Conservation (phyloP, 2,888 invertebrate genomes). For the Tipula lateralis region DNA sequence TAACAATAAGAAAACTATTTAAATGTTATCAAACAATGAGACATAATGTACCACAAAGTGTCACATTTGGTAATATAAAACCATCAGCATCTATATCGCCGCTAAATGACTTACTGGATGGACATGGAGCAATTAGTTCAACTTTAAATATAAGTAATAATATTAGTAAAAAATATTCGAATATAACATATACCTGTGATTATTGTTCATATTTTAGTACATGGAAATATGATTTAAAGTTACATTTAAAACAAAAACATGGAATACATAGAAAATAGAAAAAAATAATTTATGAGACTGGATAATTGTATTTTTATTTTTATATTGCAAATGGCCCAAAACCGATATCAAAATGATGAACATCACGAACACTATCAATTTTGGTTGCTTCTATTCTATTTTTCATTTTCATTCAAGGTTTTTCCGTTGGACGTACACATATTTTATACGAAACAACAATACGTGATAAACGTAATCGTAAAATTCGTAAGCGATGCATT, state of each 20-base stretch:
- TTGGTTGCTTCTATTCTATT: neutral
- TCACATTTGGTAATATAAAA: neutral
- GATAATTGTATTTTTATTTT: conserved; percentile 29
- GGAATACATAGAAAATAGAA: conserved; percentile 47
- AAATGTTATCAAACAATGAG: conserved; percentile 42
- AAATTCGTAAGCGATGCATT: conserved; percentile 9
- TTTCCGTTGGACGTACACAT: neutral
- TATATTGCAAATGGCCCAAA: neutral
- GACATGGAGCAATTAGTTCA: neutral
- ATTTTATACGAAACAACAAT: conserved; percentile 26
- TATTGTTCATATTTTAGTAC: conserved; percentile 48
- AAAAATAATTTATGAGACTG: conserved; percentile 38
- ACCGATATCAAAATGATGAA: neutral
- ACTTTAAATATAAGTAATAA: neutral
- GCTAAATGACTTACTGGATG: neutral
- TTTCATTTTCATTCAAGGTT: conserved; percentile 3
- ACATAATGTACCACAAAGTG: neutral
- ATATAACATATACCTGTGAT: conserved; percentile 43
- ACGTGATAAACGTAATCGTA: conserved; percentile 20
- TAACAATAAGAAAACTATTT: conserved; percentile 47
- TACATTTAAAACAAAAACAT: conserved; percentile 49
- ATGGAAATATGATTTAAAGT: conserved; percentile 49
- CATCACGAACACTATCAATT: neutral
- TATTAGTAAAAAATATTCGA: neutral
- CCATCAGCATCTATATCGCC: neutral